Percentiles rank a stretch among this genome's conserved stretches.
Evolutionary conservation across 1,140 invertebrate species (phyloP).

Genomic region (Lepidurus packardi): DNA sequence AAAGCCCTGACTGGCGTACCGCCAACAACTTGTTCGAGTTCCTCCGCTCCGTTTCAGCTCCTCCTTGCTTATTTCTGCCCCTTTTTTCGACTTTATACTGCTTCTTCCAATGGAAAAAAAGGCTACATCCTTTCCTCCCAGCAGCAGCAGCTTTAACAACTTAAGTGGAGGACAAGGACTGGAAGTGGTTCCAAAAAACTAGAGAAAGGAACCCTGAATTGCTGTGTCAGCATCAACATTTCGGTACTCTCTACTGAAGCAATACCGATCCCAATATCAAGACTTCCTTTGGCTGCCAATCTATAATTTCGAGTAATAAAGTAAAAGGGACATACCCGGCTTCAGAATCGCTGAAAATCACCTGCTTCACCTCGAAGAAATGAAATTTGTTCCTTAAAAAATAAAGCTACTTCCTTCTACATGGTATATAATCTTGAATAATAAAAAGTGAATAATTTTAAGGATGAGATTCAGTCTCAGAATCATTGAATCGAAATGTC

Average conservation of each 20-base stretch:
- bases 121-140: not conserved
- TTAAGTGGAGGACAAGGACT: not conserved
- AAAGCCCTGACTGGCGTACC: not conserved
- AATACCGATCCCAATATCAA: not conserved
- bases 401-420: too few relatives aligned
- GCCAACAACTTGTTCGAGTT: constrained; percentile 21
- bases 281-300: not conserved
- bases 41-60: not conserved
- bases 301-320: too few relatives aligned
- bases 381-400: too few relatives aligned
- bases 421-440: too few relatives aligned
- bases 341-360: too few relatives aligned
- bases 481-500: too few relatives aligned
- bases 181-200: not conserved
- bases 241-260: not conserved
- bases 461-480: too few relatives aligned
- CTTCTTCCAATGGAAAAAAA: not conserved
- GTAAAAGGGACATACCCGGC: too few relatives aligned
- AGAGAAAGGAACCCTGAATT: not conserved
- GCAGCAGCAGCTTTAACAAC: not conserved
- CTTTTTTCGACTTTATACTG: not conserved
- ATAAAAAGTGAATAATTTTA: too few relatives aligned
- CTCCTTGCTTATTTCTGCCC: not conserved
- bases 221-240: not conserved
- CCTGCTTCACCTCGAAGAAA: too few relatives aligned